These are phyloP conservation scores for Drosophila mayri DNA, from an alignment of 1,140 invertebrate species.

Conservation along the genomic window DNA sequence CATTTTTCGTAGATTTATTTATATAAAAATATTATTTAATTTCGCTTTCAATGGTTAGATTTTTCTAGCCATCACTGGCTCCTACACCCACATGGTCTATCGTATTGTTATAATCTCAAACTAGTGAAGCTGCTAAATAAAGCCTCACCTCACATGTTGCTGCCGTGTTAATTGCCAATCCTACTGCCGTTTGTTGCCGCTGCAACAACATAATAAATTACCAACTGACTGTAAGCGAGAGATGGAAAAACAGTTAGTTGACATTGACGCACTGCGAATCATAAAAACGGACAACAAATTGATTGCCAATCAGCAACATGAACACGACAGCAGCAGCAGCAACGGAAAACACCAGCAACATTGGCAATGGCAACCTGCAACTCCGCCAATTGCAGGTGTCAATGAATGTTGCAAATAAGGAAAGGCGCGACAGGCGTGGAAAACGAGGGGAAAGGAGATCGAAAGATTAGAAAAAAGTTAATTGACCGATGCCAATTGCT, in stretches of 20 bases:
- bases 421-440: conserved; percentile 71
- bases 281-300: conserved; percentile 83
- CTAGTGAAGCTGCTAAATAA: conserved; percentile 18
- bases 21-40: not conserved
- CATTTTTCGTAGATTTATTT: not conserved
- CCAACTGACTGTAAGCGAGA: conserved; percentile 42
- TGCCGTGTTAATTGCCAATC: conserved; percentile 26
- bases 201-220: conserved; percentile 65
- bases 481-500: conserved; percentile 81
- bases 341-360: conserved; percentile 9
- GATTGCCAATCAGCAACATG: conserved; percentile 82
- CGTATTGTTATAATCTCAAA: conserved; percentile 32
- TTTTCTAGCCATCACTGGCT: not conserved
- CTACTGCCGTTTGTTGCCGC: conserved; percentile 44
- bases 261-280: conserved; percentile 80
- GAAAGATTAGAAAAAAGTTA: conserved; percentile 64
- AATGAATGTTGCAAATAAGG: conserved; percentile 81
- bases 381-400: conserved; percentile 72
- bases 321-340: conserved; percentile 66
- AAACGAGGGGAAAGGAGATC: conserved; percentile 12
- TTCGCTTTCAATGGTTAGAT: rapidly evolving
- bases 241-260: conserved; percentile 71
- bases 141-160: conserved; percentile 21
- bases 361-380: conserved; percentile 39
- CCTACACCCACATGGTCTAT: conserved; percentile 53